These are phyloP conservation scores for Torymus auratus DNA, from an alignment of 2,888 invertebrate species.

Conservation along the genomic window DNA sequence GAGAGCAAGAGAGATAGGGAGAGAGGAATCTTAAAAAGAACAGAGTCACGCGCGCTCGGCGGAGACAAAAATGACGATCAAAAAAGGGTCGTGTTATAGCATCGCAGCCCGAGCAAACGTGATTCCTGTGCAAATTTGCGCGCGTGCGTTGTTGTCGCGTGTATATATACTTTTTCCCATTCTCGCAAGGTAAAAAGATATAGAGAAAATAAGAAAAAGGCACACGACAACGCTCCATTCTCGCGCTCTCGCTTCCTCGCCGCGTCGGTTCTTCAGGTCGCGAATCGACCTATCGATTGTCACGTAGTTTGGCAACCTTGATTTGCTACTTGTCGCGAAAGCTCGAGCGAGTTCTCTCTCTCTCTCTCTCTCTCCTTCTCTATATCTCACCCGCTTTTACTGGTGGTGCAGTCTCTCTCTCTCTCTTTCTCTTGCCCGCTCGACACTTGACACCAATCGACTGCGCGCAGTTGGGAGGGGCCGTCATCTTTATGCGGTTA, in stretches of 20 bases:
- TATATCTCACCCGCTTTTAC: neutral
- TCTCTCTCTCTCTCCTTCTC: neutral
- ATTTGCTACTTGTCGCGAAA: conserved; percentile 53
- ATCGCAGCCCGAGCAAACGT: neutral
- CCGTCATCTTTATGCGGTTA: conserved; percentile 57
- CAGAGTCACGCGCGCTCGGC: neutral
- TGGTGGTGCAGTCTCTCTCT: neutral
- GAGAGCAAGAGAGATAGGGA: neutral
- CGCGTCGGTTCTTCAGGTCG: neutral
- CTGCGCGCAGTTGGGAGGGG: conserved; percentile 6
- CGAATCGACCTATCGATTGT: conserved; percentile 44
- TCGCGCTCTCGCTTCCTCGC: neutral
- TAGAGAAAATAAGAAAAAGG: neutral
- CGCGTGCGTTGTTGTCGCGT: neutral
- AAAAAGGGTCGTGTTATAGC: neutral
- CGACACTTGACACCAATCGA: conserved; percentile 47
- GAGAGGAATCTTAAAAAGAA: neutral
- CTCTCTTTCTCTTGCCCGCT: conserved; percentile 17
- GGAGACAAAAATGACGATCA: neutral
- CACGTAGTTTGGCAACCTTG: conserved; percentile 47
- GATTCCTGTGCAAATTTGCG: conserved; percentile 1
- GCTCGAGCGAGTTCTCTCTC: neutral
- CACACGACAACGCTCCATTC: neutral
- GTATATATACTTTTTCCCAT: neutral
- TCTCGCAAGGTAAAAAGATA: neutral